A percentile compares a stretch with the other conserved stretches of the same genome.
Evolutionary conservation across 1,140 invertebrate genomes (phyloP).

Genomic region (Anadara kagoshimensis): DNA sequence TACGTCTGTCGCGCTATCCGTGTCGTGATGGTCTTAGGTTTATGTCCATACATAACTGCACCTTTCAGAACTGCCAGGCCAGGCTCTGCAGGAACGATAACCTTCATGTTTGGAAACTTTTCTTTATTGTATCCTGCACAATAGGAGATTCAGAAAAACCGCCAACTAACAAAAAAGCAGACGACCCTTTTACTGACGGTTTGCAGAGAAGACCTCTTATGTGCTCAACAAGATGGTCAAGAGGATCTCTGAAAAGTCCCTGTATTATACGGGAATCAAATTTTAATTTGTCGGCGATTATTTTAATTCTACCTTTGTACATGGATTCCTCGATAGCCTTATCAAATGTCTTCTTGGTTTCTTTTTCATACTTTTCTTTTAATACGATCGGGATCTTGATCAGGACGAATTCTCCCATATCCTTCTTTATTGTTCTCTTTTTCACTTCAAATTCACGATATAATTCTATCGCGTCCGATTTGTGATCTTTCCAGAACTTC

Average conservation of each 20-base stretch:
- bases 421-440: slow-evolving; percentile 31
- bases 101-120: slow-evolving; percentile 22
- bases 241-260: slow-evolving; percentile 36
- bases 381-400: slow-evolving; percentile 30
- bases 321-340: slow-evolving; percentile 27
- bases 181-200: slow-evolving; percentile 13
- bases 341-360: slow-evolving; percentile 5
- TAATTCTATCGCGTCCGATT: slow-evolving; percentile 29
- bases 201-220: slow-evolving; percentile 22
- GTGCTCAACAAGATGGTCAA: slow-evolving; percentile 35
- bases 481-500: slow-evolving; percentile 16
- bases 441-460: slow-evolving; percentile 45
- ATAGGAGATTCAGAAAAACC: slow-evolving; percentile 40
- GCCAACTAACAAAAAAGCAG: slow-evolving; percentile 35
- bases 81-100: slow-evolving; percentile 33
- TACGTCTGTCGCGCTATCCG: slow-evolving; percentile 29
- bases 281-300: slow-evolving; percentile 30
- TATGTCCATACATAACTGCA: slow-evolving; percentile 37
- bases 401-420: slow-evolving; percentile 6
- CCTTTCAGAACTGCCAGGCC: slow-evolving; percentile 38
- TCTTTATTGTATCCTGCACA: slow-evolving; percentile 34
- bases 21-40: slow-evolving; percentile 19
- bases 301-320: slow-evolving; percentile 13
- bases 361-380: slow-evolving; percentile 9
- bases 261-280: slow-evolving; percentile 27